Evolutionary conservation across 2,888 invertebrate genomes (phyloP).

Genomic region (Cephus rjabovi): DNA sequence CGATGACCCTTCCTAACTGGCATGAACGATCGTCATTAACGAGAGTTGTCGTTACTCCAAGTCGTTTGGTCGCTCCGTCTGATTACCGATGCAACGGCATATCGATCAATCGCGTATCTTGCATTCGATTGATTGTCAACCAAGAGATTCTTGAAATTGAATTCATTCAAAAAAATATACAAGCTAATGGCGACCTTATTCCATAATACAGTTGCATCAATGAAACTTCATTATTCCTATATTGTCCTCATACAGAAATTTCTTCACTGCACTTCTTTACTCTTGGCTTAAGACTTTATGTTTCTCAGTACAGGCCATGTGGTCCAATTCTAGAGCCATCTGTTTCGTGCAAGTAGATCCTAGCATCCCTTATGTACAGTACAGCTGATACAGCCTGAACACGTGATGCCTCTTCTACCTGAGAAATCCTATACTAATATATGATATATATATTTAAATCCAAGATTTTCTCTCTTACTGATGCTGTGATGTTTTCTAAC

Average conservation of each 20-base stretch:
- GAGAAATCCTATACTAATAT: neutral
- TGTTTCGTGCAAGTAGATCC: slow-evolving; percentile 31
- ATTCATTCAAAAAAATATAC: neutral
- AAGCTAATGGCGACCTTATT: neutral
- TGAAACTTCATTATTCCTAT: neutral
- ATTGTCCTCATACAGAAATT: neutral
- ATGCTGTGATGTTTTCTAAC: too few relatives aligned
- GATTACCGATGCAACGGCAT: neutral
- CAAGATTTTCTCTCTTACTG: neutral
- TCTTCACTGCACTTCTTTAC: neutral
- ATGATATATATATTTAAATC: neutral
- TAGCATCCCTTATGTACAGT: neutral
- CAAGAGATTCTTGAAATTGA: neutral
- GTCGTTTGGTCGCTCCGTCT: neutral
- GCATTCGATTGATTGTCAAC: neutral
- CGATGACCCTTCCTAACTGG: slow-evolving; percentile 45
- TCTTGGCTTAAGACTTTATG: slow-evolving; percentile 23
- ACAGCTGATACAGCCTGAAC: neutral
- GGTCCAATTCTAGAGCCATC: slow-evolving; percentile 46
- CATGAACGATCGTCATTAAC: neutral
- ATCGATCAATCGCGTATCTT: neutral
- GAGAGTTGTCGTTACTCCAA: neutral
- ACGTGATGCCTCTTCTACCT: neutral
- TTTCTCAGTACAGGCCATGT: slow-evolving; percentile 48
- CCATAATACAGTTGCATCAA: neutral